A percentile compares a stretch with the other conserved stretches of the same genome.
Evolutionary conservation across 2,797 vertebrate genomes (phyloP).

Genomic region (Sebastes nivosus): DNA sequence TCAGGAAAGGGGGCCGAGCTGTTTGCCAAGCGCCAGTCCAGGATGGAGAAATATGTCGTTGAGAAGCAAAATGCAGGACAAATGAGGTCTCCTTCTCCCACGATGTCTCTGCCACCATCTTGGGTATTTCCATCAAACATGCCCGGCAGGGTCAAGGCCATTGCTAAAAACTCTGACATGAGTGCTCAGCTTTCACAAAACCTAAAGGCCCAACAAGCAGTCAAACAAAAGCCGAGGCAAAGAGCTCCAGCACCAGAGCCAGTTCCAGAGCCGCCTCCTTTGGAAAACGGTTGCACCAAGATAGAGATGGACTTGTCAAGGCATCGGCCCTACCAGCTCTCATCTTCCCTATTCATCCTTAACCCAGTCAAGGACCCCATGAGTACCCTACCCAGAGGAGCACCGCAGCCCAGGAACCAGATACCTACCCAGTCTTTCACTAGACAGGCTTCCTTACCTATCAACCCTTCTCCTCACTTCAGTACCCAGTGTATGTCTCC

Average conservation of each 20-base stretch:
- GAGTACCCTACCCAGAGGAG: conserved; percentile 82
- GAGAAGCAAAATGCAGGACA: conserved; percentile 82
- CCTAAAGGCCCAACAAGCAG: conserved; percentile 77
- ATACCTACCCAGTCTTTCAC: conserved; percentile 69
- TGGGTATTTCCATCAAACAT: conserved; percentile 92
- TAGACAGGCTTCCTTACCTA: conserved; percentile 84
- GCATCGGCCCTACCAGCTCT: conserved; percentile 91
- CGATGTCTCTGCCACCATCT: conserved; percentile 95
- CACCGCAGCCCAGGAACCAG: conserved; percentile 85
- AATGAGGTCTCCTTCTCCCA: conserved; percentile 91
- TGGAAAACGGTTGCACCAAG: conserved; percentile 89
- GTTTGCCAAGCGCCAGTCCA: conserved; percentile 92
- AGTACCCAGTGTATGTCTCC: conserved; percentile 75
- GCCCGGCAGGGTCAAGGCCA: conserved; percentile 86
- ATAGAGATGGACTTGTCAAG: conserved; percentile 90
- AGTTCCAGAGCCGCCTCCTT: conserved; percentile 67
- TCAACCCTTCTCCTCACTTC: conserved; percentile 78
- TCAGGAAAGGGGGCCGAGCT: conserved; percentile 96
- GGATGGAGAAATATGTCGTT: conserved; percentile 94
- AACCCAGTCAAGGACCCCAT: conserved; percentile 88
- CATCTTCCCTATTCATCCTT: conserved; percentile 91
- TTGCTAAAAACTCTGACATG: conserved; percentile 85
- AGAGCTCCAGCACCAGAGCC: conserved; percentile 57
- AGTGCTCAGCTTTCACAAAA: conserved; percentile 84
- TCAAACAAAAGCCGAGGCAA: conserved; percentile 76